These are phyloP conservation scores for Sicus ferrugineus DNA, from an alignment of 2,888 invertebrate species.

Conservation along the genomic window DNA sequence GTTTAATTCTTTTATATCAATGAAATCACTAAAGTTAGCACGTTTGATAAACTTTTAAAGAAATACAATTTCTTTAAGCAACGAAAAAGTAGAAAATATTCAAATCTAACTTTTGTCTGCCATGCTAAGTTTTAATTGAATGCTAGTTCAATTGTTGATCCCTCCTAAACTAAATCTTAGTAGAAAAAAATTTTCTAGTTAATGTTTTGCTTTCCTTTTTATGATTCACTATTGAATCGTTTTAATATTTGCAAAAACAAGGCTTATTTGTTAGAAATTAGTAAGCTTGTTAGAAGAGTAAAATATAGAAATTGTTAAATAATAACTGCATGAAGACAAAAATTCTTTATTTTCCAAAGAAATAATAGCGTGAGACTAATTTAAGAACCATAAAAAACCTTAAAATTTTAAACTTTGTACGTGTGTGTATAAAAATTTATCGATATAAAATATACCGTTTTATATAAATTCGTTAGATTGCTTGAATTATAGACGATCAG, in stretches of 20 bases:
- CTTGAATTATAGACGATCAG: background rate
- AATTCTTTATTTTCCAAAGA: slow-evolving; percentile 23
- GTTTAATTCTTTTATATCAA: background rate
- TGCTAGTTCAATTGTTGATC: no score
- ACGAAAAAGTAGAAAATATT: no score
- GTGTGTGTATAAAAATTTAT: background rate
- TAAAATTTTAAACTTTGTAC: background rate
- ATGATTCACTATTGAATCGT: no score
- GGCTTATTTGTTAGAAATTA: background rate
- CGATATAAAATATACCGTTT: background rate
- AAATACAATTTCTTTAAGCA: no score
- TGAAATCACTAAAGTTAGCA: no score
- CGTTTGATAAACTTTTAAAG: no score
- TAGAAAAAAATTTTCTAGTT: no score
- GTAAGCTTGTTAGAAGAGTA: background rate
- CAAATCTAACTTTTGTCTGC: background rate
- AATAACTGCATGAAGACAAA: slow-evolving; percentile 1
- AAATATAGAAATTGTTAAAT: background rate
- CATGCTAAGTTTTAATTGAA: no score
- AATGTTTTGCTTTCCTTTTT: no score
- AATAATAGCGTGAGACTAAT: background rate
- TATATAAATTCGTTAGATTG: background rate
- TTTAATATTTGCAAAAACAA: background rate
- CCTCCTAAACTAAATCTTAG: no score
- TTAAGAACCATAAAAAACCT: background rate